These are phyloP conservation scores for Thereuonema tuberculata DNA, from an alignment of 1,140 invertebrate species.

Conservation along the genomic window DNA sequence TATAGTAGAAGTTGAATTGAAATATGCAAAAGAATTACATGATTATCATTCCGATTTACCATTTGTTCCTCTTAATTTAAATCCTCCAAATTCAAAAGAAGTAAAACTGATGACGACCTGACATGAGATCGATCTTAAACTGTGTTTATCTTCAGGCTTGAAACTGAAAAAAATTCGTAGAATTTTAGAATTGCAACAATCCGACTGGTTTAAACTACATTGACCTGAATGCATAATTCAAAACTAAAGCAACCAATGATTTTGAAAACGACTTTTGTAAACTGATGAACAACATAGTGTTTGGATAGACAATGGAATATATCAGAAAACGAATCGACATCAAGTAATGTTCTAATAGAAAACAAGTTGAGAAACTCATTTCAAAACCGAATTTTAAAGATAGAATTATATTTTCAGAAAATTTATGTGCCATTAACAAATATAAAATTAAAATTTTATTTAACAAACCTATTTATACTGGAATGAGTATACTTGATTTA, in stretches of 20 bases:
- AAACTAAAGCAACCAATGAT: slow-evolving; percentile 20
- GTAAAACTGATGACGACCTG: slow-evolving; percentile 19
- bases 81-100: slow-evolving; percentile 6
- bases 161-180: slow-evolving; percentile 35
- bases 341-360: slow-evolving; percentile 7
- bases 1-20: slow-evolving; percentile 23
- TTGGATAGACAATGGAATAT: slow-evolving; percentile 23
- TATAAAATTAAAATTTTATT: slow-evolving; percentile 18
- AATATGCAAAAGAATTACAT: slow-evolving; percentile 22
- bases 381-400: slow-evolving; percentile 18
- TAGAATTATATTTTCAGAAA: slow-evolving; percentile 13
- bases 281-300: slow-evolving; percentile 22
- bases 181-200: slow-evolving; percentile 36
- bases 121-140: slow-evolving; percentile 31
- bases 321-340: slow-evolving; percentile 20
- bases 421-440: slow-evolving; percentile 4
- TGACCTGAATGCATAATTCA: slow-evolving; percentile 30
- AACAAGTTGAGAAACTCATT: slow-evolving; percentile 15
- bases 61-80: slow-evolving; percentile 14
- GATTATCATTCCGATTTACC: slow-evolving; percentile 19
- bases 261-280: slow-evolving; percentile 27
- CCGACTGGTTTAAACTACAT: slow-evolving; percentile 34
- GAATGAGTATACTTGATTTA: slow-evolving; percentile 21
- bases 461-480: slow-evolving; percentile 24
- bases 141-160: slow-evolving; percentile 34